Conservation (phyloP, 2,113 vertebrate genomes). For the Nymphicus hollandicus region DNA sequence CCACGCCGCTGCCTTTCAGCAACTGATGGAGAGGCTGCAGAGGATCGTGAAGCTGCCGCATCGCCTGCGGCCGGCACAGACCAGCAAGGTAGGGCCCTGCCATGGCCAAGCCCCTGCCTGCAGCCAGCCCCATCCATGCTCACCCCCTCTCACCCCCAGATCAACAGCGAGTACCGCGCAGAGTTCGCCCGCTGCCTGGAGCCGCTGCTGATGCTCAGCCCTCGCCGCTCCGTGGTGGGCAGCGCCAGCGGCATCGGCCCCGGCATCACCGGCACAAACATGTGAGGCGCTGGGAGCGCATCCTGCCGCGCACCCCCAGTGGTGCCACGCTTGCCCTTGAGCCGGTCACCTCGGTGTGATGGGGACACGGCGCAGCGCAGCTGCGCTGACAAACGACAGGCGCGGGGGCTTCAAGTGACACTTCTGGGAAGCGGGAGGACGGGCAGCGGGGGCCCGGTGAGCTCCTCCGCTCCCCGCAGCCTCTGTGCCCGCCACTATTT, state of each 20-base stretch:
- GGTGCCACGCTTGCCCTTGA: not conserved
- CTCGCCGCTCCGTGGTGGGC: constrained; percentile 70
- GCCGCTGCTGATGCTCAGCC: constrained; percentile 79
- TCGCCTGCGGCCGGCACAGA: constrained; percentile 84
- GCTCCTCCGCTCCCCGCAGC: not conserved
- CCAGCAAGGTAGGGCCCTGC: constrained; percentile 82
- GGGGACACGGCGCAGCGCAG: not conserved
- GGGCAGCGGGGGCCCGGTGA: not conserved
- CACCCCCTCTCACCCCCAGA: constrained; percentile 52
- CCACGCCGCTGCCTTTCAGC: constrained; percentile 57
- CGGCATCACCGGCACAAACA: constrained; percentile 42
- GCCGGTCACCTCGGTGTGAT: not conserved
- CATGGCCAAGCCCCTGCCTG: rapidly evolving
- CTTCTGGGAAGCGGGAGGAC: constrained; percentile 15
- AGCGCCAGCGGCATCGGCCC: constrained; percentile 47
- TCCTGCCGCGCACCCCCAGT: rapidly evolving
- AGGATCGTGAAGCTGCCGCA: constrained; percentile 86
- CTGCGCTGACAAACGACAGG: constrained; percentile 30
- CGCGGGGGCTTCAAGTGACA: constrained; percentile 29
- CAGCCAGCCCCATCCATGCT: rapidly evolving
- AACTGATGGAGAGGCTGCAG: constrained; percentile 90
- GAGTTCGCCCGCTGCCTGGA: constrained; percentile 89
- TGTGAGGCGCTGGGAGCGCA: constrained; percentile 44
- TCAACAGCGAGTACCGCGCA: constrained; percentile 84
- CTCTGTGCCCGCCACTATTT: constrained; percentile 79